Percentiles rank a stretch among this genome's conserved stretches.
Evolutionary conservation across 2,888 invertebrate species (phyloP).

Genomic region (Acronicta psi): DNA sequence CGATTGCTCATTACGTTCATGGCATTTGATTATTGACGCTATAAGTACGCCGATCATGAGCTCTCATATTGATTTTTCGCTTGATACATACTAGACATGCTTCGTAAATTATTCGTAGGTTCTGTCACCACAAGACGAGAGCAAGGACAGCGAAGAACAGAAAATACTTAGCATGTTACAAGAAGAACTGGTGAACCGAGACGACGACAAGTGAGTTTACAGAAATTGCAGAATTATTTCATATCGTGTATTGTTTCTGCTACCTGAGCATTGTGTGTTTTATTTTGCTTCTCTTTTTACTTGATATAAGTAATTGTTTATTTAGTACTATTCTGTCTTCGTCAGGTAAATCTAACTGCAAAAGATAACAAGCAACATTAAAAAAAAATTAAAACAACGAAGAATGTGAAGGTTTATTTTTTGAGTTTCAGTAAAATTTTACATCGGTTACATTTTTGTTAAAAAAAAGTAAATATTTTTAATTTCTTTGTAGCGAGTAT

Average conservation of each 20-base stretch:
- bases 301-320: no score
- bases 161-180: conserved; percentile 93
- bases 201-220: conserved; percentile 92
- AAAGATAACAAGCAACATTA: neutral
- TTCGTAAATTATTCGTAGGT: conserved; percentile 84
- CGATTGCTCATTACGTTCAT: conserved; percentile 53
- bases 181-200: conserved; percentile 95
- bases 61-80: conserved; percentile 72
- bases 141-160: conserved; percentile 91
- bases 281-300: conserved; percentile 8
- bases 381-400: no score
- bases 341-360: neutral
- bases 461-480: no score
- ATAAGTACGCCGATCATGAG: conserved; percentile 52
- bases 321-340: no score
- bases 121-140: conserved; percentile 84
- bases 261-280: conserved; percentile 9
- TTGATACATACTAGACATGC: conserved; percentile 79
- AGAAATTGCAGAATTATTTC: conserved; percentile 45
- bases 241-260: conserved; percentile 27
- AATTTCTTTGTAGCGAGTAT: no score
- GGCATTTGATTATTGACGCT: conserved; percentile 45
- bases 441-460: no score
- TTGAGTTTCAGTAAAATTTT: no score
- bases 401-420: no score